These are phyloP conservation scores for Hemiprocne comata DNA, from an alignment of 2,113 vertebrate species.

Conservation along the genomic window DNA sequence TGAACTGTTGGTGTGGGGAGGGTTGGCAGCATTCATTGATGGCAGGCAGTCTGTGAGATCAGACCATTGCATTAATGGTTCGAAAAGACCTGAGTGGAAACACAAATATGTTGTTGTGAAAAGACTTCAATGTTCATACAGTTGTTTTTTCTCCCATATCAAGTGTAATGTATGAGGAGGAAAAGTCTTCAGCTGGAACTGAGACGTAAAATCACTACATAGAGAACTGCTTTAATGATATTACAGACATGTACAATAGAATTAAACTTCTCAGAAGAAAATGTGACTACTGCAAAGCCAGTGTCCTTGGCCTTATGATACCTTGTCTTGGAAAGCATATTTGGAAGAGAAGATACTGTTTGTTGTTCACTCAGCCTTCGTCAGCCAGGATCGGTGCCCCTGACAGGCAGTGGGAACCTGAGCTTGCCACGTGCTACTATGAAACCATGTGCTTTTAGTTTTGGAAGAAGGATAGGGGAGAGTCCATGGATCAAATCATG, in stretches of 20 bases:
- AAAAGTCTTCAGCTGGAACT: neutral
- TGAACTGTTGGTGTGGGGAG: neutral
- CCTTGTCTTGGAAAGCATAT: neutral
- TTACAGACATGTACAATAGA: neutral
- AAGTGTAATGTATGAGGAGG: neutral
- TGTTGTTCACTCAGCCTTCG: neutral
- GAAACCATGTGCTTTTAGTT: neutral
- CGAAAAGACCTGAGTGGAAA: neutral
- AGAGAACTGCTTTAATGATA: neutral
- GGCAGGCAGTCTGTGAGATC: neutral
- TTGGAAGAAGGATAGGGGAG: neutral
- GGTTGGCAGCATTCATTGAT: neutral
- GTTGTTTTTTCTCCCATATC: neutral
- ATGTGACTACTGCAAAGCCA: neutral
- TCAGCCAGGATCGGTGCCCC: neutral
- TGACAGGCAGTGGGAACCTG: neutral
- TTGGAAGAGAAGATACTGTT: neutral
- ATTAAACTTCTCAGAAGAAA: neutral
- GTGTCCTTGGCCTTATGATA: neutral
- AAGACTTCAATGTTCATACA: neutral
- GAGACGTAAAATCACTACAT: neutral
- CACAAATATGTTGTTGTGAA: neutral
- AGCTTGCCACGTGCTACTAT: rapidly evolving
- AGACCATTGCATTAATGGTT: neutral
- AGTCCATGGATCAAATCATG: neutral